A percentile compares a stretch with the other conserved stretches of the same genome.
Conservation (phyloP, 2,797 vertebrate species). For the Neostethus bicornis region DNA sequence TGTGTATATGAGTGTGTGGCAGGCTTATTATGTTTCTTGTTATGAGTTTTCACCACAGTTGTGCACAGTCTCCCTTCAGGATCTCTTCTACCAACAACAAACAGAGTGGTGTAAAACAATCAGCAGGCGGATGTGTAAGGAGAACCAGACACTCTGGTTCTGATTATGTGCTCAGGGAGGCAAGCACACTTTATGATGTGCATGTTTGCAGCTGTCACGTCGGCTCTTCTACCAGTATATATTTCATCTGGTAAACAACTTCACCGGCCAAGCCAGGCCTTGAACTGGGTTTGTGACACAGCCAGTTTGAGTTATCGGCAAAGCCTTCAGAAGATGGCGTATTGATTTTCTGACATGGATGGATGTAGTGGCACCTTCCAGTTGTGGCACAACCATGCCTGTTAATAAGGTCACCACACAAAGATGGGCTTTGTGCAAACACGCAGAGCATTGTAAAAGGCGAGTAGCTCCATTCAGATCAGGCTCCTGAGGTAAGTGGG, state of each 20-base stretch:
- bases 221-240: conserved; percentile 7
- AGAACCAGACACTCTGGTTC: conserved; percentile 36
- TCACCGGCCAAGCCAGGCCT: conserved; percentile 47
- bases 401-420: conserved; percentile 54
- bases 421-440: conserved; percentile 22
- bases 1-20: conserved; percentile 1
- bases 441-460: conserved; percentile 25
- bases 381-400: conserved; percentile 52
- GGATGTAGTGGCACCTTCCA: conserved; percentile 52
- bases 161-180: conserved; percentile 11
- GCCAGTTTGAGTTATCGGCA: conserved; percentile 56
- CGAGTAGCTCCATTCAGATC: conserved; percentile 18
- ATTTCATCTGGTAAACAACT: conserved; percentile 53
- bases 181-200: conserved; percentile 5
- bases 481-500: conserved; percentile 15
- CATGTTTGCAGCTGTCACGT: neutral
- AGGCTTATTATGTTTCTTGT: conserved; percentile 44
- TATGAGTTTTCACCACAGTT: conserved; percentile 62
- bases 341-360: conserved; percentile 70
- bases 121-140: conserved; percentile 27
- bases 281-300: conserved; percentile 53
- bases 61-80: conserved; percentile 52
- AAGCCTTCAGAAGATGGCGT: conserved; percentile 57
- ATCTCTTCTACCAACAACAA: conserved; percentile 57
- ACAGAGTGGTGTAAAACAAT: conserved; percentile 38